Percentiles rank a stretch among this genome's conserved stretches.
phyloP scores from a whole-genome alignment of 92 coral and sea anemone genomes.

The Porites divaricata region DNA sequence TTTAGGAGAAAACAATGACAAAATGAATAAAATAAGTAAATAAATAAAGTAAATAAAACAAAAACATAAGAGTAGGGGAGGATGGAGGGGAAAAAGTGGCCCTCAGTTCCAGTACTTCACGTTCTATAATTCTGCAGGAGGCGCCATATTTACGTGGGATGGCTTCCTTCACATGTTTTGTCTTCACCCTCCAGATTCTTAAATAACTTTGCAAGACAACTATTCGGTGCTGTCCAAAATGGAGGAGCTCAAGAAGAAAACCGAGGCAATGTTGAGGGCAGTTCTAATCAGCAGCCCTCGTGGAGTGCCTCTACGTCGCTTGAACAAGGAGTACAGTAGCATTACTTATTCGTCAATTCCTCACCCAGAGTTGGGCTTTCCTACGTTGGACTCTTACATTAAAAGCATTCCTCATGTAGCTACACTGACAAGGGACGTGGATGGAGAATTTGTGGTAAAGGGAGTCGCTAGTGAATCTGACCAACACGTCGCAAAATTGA shows the following conservation, averaged over 20 bases:
- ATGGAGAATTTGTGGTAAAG: constrained; percentile 80
- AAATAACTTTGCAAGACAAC: background rate
- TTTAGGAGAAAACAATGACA: too few relatives aligned
- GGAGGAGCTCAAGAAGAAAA: constrained; percentile 60
- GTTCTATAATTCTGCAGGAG: constrained; percentile 1
- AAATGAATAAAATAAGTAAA: too few relatives aligned
- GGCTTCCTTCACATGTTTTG: constrained; percentile 4
- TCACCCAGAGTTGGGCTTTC: constrained; percentile 70
- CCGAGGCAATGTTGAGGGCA: constrained; percentile 88
- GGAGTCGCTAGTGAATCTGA: constrained; percentile 91
- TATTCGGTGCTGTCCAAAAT: background rate
- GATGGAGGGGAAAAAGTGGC: background rate
- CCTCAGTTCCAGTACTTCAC: constrained; percentile 24
- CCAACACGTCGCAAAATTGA: constrained; percentile 91
- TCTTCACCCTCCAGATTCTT: background rate
- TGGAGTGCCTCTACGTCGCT: constrained; percentile 78
- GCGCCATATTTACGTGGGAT: constrained; percentile 28
- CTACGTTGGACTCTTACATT: constrained; percentile 73
- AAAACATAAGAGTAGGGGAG: background rate
- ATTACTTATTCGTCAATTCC: constrained; percentile 80
- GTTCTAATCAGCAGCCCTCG: constrained; percentile 95
- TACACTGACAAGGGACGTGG: constrained; percentile 59
- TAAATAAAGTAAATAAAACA: too few relatives aligned
- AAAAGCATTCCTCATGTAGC: constrained; percentile 91
- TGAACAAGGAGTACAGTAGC: constrained; percentile 77